Base-by-base conservation (phyloP, 2,113 vertebrate genomes). In the Synchiropus splendidus region DNA sequence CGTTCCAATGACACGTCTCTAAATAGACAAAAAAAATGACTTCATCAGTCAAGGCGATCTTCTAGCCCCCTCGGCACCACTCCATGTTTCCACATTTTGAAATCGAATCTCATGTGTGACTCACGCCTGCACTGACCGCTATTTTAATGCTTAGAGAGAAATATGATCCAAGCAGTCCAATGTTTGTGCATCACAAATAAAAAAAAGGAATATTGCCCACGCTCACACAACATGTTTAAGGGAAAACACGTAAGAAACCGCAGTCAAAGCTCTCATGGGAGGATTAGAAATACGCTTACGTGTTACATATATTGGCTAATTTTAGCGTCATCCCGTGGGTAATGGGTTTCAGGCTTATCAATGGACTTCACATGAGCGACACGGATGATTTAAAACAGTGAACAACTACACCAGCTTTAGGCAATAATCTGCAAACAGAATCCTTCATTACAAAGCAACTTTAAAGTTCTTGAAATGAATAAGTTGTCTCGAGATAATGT, bases 61-160 rank as follows among this genome's bases (percentile, higher is more conserved):
- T 65, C 54, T 32, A 50, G 35, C 58, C 53, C 32, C 51, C 55
- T 64, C 31, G 67, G 77, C 67, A 49, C 31, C 6, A 2, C 30
- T 64, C 74, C 76, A 77, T 77, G 71, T 85, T 87, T 83, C 83
- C 82, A 72, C 45, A 58, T 46, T 72, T 64, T 69, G 78, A 60
- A 79, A 85, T 27, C 21, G 21, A 27, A 27, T 27, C 21, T 27
- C 21, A 5, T 27, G 21, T 27, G 8, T 27, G 21, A 27, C 21
- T 27, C 21, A 27, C 21, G 21, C 21, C 21, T 27, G 21, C 21
- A 27, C 21, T 8, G 21, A 27, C 21, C 21, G 21, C 21, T 27
- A 27, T 27, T 27, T 27, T 27, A 8, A 27, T 27, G n/a, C 34
- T 2, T 35, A 12, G 34, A 35, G 10, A 44, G 42, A 13, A 49